A percentile compares a stretch with the other conserved stretches of the same genome.
Evolutionary conservation across 2,797 vertebrate species (phyloP).

Genomic region (Crypturellus tataupa): DNA sequence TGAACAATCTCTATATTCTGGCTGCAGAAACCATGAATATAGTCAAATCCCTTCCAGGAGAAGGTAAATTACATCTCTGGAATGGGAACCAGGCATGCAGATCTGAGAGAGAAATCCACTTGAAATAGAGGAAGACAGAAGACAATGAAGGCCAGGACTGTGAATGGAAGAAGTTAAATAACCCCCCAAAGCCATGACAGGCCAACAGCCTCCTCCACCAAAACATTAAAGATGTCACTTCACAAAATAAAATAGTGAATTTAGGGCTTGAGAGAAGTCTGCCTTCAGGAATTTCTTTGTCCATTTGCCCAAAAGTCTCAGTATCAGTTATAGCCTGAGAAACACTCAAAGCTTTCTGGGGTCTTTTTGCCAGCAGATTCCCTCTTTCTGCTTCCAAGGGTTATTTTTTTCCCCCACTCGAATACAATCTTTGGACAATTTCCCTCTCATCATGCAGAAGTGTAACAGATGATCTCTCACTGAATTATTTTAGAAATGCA

Average conservation of each 20-base stretch:
- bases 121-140: conserved; percentile 23
- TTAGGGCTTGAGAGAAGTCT: conserved; percentile 57
- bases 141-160: neutral
- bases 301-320: conserved; percentile 59
- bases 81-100: conserved; percentile 53
- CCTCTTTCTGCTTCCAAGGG: conserved; percentile 53
- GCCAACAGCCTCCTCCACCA: conserved; percentile 43
- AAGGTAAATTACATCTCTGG: conserved; percentile 36
- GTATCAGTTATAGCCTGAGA: conserved; percentile 54
- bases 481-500: conserved; percentile 73
- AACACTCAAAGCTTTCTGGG: conserved; percentile 50
- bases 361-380: conserved; percentile 58
- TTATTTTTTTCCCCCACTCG: conserved; percentile 43
- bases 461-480: conserved; percentile 69
- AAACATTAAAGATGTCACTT: conserved; percentile 45
- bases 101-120: conserved; percentile 44
- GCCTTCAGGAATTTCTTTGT: conserved; percentile 64
- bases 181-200: neutral
- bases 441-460: conserved; percentile 41
- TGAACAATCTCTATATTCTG: conserved; percentile 9
- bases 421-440: conserved; percentile 59
- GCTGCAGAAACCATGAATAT: neutral
- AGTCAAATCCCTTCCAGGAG: conserved; percentile 26
- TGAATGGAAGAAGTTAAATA: conserved; percentile 51
- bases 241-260: neutral